Conservation (phyloP, 1,140 invertebrate genomes). For the Aphis gossypii region DNA sequence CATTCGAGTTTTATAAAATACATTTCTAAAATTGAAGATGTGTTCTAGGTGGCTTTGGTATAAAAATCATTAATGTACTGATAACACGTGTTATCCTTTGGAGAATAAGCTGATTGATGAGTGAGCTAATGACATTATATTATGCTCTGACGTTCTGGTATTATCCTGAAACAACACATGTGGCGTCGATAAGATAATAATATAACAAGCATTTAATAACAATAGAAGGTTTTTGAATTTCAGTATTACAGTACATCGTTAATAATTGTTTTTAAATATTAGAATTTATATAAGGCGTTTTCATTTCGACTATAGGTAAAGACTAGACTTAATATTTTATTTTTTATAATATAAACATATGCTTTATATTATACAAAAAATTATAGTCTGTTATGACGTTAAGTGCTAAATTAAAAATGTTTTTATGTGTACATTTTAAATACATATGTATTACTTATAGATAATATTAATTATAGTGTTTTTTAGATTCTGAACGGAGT, state of each 20-base stretch:
- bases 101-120: constrained; percentile 23
- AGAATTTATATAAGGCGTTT: background rate
- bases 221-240: background rate
- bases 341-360: too few species aligned
- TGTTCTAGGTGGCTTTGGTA: background rate
- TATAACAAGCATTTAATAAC: background rate
- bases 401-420: background rate
- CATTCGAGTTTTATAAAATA: background rate
- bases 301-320: background rate
- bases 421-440: background rate
- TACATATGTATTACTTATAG: background rate
- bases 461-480: background rate
- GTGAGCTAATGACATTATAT: background rate
- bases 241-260: background rate
- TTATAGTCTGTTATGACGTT: background rate
- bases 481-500: too few species aligned
- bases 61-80: background rate
- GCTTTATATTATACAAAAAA: background rate
- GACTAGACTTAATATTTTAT: background rate
- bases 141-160: background rate
- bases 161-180: background rate
- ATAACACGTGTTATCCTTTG: constrained; percentile 4
- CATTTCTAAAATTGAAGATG: background rate
- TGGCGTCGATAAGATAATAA: background rate
- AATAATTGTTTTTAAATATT: background rate